These are phyloP conservation scores for Aphidius colemani DNA, from an alignment of 2,888 invertebrate species.

Conservation along the genomic window DNA sequence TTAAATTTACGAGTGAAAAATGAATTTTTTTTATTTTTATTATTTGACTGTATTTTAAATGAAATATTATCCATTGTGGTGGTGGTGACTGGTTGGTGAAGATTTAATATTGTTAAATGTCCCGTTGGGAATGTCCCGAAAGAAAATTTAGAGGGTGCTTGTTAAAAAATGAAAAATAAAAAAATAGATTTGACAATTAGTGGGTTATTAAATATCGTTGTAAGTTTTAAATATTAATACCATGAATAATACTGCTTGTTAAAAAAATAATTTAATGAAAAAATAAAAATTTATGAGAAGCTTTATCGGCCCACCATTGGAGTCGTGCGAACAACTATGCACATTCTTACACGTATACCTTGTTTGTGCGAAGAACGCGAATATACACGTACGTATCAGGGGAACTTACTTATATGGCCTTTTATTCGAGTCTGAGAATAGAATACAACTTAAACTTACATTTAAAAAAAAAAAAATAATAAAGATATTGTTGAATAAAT, in stretches of 20 bases:
- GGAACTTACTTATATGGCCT: slow-evolving; percentile 18
- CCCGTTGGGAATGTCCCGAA: slow-evolving; percentile 1
- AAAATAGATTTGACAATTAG: too few species aligned
- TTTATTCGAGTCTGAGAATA: slow-evolving; percentile 9
- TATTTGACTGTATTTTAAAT: slow-evolving; percentile 1
- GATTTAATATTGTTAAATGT: slow-evolving; percentile 9
- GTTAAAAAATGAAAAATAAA: too few species aligned
- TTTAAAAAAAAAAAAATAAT: slow-evolving; percentile 1
- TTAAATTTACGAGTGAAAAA: slow-evolving; percentile 20
- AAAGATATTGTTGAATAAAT: slow-evolving; percentile 1
- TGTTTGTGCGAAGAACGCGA: slow-evolving; percentile 10
- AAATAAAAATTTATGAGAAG: slow-evolving; percentile 4
- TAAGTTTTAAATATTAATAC: neutral
- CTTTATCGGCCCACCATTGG: neutral
- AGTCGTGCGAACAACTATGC: slow-evolving; percentile 10
- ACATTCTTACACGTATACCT: slow-evolving; percentile 19
- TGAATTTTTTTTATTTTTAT: neutral
- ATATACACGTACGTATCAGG: slow-evolving; percentile 5
- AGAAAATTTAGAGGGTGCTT: slow-evolving; percentile 6
- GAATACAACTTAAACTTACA: slow-evolving; percentile 13
- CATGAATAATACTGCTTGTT: neutral
- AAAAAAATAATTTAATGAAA: neutral
- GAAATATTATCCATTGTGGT: neutral
- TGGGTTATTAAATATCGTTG: too few species aligned
- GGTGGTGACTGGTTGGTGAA: slow-evolving; percentile 5